phyloP scores from a whole-genome alignment of 1,140 invertebrate genomes.

The Colletes gigas region DNA sequence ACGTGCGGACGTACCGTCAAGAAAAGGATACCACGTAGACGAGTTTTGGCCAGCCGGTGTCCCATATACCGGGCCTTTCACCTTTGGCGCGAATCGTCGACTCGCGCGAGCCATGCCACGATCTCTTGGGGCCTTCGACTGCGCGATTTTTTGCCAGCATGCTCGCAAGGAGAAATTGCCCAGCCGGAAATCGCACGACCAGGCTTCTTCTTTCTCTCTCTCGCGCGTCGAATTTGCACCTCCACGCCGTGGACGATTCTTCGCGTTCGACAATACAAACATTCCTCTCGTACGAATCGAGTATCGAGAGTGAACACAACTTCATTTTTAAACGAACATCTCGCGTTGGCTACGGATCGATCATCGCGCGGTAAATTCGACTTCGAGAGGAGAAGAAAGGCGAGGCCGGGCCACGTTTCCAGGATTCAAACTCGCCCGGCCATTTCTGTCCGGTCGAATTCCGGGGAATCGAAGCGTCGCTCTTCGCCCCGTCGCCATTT shows the following conservation, averaged over 20 bases:
- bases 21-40: conserved; percentile 73
- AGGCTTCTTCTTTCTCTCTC: background rate
- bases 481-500: background rate
- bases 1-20: conserved; percentile 36
- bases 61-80: conserved; percentile 78
- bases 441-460: background rate
- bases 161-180: conserved; percentile 11
- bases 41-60: conserved; percentile 72
- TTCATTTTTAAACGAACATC: too few relatives aligned
- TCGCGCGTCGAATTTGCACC: too few relatives aligned
- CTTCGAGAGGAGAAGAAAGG: background rate
- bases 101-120: conserved; percentile 18
- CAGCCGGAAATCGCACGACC: background rate
- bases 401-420: background rate
- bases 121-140: conserved; percentile 15
- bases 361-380: too few relatives aligned
- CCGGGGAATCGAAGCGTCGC: conserved; percentile 4
- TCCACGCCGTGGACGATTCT: too few relatives aligned
- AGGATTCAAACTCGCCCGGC: background rate
- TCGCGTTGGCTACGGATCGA: too few relatives aligned
- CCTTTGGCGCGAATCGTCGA: conserved; percentile 68
- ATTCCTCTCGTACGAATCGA: too few relatives aligned
- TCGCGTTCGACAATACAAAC: too few relatives aligned
- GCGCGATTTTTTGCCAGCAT: conserved; percentile 6
- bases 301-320: too few relatives aligned